Evolutionary conservation across 2,888 invertebrate species (phyloP), one percentile per base, ranked within the genome.

Genomic region (Reticulitermes lucifugus): DNA sequence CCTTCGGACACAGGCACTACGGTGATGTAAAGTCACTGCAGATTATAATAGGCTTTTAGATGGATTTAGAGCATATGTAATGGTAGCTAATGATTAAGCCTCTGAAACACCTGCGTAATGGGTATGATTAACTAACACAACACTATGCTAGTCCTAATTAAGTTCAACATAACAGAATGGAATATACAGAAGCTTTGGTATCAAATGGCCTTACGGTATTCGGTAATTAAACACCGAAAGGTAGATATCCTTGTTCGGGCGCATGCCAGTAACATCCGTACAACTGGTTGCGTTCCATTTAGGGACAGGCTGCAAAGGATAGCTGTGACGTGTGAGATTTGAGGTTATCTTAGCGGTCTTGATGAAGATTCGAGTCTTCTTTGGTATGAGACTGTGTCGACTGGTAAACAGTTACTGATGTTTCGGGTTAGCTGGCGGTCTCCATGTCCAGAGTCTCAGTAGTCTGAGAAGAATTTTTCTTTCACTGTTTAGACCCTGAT

Each of bases 1-100:
- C 80, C 80, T n/a, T 60, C 59, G 80, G 5, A 80, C 65, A 65
- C 70, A n/a, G 81, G 70, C 65, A 81, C 41, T 65, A 70, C 70
- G 35, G 43, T 70, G 65, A 81, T 81, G 81, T 81, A 65, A 81
- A 81, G 81, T 81, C 81, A 81, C 70, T 59, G 41, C 81, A 81
- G 81, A 81, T 81, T 81, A 81, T 81, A 81, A 81, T 65, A 35
- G 60, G 81, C 81, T 65, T 81, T 81, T 65, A 60, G 81, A 81
- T 65, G 81, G 81, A 46, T 81, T 65, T 60, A n/a, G 60, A 81
- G 81, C 81, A 65, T 70, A 43, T 41, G 43, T 81, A 81, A 81
- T 81, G 81, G 81, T 14, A 21, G 65, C 81, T 65, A 81, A 70
- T 43, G 81, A 43, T 43, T 81, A 43, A 77, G 77, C 77, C 77